Evolutionary conservation across 1,140 invertebrate species (phyloP), one percentile per base, ranked within the genome.

Genomic region (Caerostris darwini): DNA sequence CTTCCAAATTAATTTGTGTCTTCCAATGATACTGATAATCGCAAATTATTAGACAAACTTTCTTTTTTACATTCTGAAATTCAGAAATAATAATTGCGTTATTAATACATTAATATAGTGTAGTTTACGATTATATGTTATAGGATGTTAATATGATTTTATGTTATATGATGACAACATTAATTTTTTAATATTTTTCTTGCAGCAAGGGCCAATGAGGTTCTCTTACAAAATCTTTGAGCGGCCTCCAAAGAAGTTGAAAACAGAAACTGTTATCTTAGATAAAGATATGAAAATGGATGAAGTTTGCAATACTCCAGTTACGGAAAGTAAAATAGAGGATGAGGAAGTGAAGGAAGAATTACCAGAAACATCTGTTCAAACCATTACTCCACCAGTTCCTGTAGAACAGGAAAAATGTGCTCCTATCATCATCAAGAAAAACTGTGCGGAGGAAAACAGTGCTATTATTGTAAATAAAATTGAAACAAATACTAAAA

Each of bases 181-280:
- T 34, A 34, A 34, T 1, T 34, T 34, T 95, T 94, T 95, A 94
- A 58, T 95, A 95, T 94, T 56, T 12, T 69, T 95, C 59, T 5
- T 77, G 5, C 96, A 98, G 97, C 98, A 97, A 95, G 97, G 97
- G 95, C 97, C 97, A 0, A 97, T 98, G 97, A 96, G 97, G 95
- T 98, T 98, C 95, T 97, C 97, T 95, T 98, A 98, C 95, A 97
- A 97, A 94, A 97, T 98, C 71, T 95, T 96, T 90, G 95, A 96
- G 95, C 95, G 94, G 8, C 95, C 95, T 14, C 59, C 69, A 6
- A 94, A 93, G 54, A 77, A 71, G 14, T 10, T 71, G 53, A 93
- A 81, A 34, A 53, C 14, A 8, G 54, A 59, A 6, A 5, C 8
- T 5, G 34, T 3, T 61, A 10, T 14, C 59, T 7, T 7, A 53